These are phyloP conservation scores for Papilio dardanus DNA, from an alignment of 1,140 invertebrate species.

Conservation along the genomic window DNA sequence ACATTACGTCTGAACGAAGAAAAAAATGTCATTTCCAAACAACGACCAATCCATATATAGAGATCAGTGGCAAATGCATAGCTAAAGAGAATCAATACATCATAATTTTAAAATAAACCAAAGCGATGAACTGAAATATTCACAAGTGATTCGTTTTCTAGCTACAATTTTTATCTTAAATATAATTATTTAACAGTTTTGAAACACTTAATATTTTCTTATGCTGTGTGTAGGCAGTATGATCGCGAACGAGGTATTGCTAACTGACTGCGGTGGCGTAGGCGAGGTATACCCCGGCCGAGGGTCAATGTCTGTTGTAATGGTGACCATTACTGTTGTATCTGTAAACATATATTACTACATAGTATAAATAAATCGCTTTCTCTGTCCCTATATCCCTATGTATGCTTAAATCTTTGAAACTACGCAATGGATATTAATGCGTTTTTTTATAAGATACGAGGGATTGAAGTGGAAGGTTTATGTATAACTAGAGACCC, in stretches of 20 bases:
- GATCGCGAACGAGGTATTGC: neutral
- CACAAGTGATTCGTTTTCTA: constrained; percentile 39
- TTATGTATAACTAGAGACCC: too few species aligned
- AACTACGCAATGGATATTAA: too few species aligned
- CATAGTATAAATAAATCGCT: neutral
- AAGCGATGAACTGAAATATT: constrained; percentile 34
- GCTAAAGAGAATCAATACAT: too few species aligned
- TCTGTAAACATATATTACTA: constrained; percentile 49
- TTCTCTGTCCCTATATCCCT: too few species aligned
- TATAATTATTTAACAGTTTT: constrained; percentile 12
- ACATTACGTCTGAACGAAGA: too few species aligned
- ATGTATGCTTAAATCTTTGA: too few species aligned
- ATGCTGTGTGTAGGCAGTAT: too few species aligned
- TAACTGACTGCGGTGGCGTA: constrained; percentile 23
- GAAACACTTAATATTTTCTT: neutral
- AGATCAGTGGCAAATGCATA: too few species aligned
- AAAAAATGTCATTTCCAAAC: too few species aligned
- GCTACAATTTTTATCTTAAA: constrained; percentile 37
- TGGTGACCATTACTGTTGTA: constrained; percentile 73
- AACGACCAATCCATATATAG: too few species aligned
- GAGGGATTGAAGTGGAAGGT: too few species aligned
- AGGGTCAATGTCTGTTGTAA: constrained; percentile 74
- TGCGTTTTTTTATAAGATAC: too few species aligned
- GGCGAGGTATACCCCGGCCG: constrained; percentile 38
- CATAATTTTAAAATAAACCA: constrained; percentile 20